Evolutionary conservation across 2,113 vertebrate genomes (phyloP).

Genomic region (Triplophysa dalaica): DNA sequence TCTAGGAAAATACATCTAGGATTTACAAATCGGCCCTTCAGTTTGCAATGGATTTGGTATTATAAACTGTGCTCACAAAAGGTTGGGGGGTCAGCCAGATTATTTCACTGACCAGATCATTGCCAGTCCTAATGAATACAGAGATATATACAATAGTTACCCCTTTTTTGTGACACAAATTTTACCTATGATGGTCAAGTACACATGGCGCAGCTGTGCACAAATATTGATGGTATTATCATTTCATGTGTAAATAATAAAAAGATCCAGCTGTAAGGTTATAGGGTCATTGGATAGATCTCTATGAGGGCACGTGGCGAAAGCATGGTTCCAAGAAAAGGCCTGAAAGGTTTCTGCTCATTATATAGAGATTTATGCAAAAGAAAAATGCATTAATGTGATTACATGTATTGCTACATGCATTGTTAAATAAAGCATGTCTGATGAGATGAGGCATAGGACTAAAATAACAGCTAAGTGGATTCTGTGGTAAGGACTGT

Average conservation of each 20-base stretch:
- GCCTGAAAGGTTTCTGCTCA: not conserved
- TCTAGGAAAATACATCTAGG: not conserved
- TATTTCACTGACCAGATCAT: constrained; percentile 7
- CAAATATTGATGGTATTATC: constrained; percentile 68
- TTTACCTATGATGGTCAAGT: constrained; percentile 53
- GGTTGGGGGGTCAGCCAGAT: constrained; percentile 4
- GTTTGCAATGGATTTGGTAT: not conserved
- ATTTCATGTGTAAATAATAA: constrained; percentile 73
- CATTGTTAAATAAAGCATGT: no score
- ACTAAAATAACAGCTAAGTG: no score
- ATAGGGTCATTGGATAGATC: constrained; percentile 38
- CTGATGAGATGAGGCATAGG: no score
- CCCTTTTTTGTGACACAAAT: constrained; percentile 60
- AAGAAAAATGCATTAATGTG: no score
- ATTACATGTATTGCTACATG: no score
- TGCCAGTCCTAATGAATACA: constrained; percentile 28
- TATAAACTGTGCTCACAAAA: constrained; percentile 16
- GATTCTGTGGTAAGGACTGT: no score
- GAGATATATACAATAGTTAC: constrained; percentile 38
- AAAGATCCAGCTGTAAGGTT: constrained; percentile 70
- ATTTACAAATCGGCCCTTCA: not conserved
- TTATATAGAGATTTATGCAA: not conserved
- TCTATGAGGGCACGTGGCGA: constrained; percentile 50
- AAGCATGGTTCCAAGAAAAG: constrained; percentile 41
- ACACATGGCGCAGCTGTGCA: constrained; percentile 72